Evolutionary conservation across 2,888 invertebrate species (phyloP).

Genomic region (Cheilosia grossa): DNA sequence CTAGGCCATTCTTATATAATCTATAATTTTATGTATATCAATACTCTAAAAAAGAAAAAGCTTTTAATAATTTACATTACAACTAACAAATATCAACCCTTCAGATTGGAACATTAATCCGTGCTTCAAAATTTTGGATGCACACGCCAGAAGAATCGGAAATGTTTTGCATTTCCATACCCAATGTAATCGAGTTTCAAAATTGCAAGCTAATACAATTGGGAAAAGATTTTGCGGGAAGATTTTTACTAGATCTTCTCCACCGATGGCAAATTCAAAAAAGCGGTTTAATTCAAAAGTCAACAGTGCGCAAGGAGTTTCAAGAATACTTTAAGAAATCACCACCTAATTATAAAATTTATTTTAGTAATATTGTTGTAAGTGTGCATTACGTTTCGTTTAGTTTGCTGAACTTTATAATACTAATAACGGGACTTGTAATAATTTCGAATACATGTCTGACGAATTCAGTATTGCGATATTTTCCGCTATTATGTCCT

Average conservation of each 20-base stretch:
- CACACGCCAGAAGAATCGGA: background rate
- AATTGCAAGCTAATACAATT: background rate
- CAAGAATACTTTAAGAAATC: slow-evolving; percentile 12
- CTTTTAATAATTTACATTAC: background rate
- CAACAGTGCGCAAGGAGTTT: background rate
- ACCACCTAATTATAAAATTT: background rate
- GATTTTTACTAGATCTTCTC: background rate
- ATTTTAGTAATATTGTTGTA: background rate
- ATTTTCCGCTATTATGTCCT: too few species aligned
- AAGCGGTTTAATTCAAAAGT: background rate
- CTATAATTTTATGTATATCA: too few species aligned
- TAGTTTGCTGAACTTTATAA: background rate
- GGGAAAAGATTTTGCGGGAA: background rate
- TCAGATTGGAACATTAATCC: slow-evolving; percentile 13
- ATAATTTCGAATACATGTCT: too few species aligned
- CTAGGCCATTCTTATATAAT: too few species aligned
- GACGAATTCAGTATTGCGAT: too few species aligned
- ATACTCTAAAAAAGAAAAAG: background rate
- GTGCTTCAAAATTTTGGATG: background rate
- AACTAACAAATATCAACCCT: background rate
- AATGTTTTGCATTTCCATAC: background rate
- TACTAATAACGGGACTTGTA: too few species aligned
- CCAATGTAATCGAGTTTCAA: background rate
- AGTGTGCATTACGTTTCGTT: background rate
- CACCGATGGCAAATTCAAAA: background rate